Conservation (phyloP, 2,797 vertebrate species). For the Anguilla anguilla region DNA sequence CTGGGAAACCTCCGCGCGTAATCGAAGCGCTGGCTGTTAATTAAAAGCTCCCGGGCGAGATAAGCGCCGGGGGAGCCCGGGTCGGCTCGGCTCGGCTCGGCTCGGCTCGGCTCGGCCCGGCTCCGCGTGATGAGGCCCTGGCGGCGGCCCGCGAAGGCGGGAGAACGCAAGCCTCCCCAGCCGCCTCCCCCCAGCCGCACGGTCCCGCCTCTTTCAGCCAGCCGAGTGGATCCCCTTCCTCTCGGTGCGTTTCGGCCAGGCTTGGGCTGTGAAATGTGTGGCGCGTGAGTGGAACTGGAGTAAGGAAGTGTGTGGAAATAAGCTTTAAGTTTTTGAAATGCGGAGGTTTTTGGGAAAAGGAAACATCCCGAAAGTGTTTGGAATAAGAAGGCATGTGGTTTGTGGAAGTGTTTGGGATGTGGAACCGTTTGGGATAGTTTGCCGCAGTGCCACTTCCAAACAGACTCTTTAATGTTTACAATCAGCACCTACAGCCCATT, state of each 20-base stretch:
- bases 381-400: background rate
- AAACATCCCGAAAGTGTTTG: background rate
- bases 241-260: slow-evolving; percentile 43
- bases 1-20: slow-evolving; percentile 68
- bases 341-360: no score
- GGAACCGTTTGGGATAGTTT: background rate
- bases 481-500: background rate
- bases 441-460: background rate
- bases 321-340: background rate
- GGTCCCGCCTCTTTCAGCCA: slow-evolving; percentile 43
- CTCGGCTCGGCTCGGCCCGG: slow-evolving; percentile 47
- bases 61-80: slow-evolving; percentile 60
- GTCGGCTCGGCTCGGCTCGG: slow-evolving; percentile 56
- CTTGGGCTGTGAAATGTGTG: slow-evolving; percentile 49
- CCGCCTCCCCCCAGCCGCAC: slow-evolving; percentile 52
- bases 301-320: background rate
- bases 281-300: background rate
- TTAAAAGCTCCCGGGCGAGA: slow-evolving; percentile 66
- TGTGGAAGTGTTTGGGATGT: background rate
- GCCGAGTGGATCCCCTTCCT: slow-evolving; percentile 49
- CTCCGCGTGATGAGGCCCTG: background rate
- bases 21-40: slow-evolving; percentile 72
- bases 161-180: slow-evolving; percentile 60
- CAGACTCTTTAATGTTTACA: background rate
- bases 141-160: background rate